Conservation (phyloP, 2,113 vertebrate species). For the Prolemur simus region DNA sequence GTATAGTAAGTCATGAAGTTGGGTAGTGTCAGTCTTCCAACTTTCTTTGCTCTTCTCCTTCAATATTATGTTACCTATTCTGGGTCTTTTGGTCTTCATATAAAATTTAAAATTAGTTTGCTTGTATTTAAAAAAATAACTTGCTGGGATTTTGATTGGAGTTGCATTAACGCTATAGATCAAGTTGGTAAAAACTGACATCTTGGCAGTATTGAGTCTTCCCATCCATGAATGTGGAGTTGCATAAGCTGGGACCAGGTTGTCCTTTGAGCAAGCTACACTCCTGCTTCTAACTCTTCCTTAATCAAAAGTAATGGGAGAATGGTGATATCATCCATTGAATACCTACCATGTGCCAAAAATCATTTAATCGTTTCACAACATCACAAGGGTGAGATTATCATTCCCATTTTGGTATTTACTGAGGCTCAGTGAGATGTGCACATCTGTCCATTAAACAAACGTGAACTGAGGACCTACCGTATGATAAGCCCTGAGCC, state of each 20-base stretch:
- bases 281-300: neutral
- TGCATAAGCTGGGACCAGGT: neutral
- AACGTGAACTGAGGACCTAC: neutral
- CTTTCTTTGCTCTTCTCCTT: neutral
- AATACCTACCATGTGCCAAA: neutral
- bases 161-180: neutral
- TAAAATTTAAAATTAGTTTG: neutral
- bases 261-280: neutral
- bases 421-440: neutral
- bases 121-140: neutral
- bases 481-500: neutral
- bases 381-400: fast-evolving
- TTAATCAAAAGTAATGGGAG: neutral
- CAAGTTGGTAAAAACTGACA: neutral
- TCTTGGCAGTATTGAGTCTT: neutral
- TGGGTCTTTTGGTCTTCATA: neutral
- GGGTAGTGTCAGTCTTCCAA: neutral
- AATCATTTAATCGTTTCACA: neutral
- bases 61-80: neutral
- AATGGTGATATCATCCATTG: neutral
- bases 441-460: neutral
- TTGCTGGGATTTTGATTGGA: neutral
- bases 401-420: neutral
- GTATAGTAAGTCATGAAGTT: neutral
- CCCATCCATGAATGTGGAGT: neutral